Evolutionary conservation across 2,888 invertebrate species (phyloP).

Genomic region (Brachycybe producta): DNA sequence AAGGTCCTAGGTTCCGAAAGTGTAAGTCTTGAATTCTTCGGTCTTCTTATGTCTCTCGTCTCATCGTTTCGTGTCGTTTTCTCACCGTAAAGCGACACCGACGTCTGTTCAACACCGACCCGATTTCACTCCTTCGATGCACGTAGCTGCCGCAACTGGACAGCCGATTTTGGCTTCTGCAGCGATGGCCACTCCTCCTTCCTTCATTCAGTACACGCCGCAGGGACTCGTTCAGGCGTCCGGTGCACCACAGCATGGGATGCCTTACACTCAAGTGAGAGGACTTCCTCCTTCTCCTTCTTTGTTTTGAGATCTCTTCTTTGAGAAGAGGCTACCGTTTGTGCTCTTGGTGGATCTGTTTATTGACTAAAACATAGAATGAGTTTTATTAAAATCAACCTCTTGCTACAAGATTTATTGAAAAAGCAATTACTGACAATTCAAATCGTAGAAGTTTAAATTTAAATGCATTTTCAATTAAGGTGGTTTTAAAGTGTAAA

Average conservation of each 20-base stretch:
- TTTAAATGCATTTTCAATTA: too few species aligned
- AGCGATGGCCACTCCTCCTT: conserved; percentile 45
- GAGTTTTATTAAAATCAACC: too few species aligned
- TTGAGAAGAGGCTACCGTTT: too few species aligned
- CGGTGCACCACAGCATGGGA: conserved; percentile 19
- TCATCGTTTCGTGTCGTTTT: neutral
- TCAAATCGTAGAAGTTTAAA: too few species aligned
- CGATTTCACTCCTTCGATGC: conserved; percentile 38
- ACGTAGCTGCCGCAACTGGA: conserved; percentile 64
- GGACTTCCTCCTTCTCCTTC: conserved; percentile 8
- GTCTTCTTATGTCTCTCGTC: neutral
- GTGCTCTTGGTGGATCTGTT: too few species aligned
- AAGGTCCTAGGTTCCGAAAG: conserved; percentile 34
- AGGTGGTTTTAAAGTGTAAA: too few species aligned
- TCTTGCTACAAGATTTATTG: too few species aligned
- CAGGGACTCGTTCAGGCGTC: conserved; percentile 21
- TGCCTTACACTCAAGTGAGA: conserved; percentile 19
- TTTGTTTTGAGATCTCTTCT: too few species aligned
- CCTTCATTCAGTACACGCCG: conserved; percentile 23
- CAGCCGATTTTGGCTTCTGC: conserved; percentile 72
- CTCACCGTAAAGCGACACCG: conserved; percentile 17
- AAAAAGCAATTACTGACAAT: too few species aligned
- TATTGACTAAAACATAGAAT: too few species aligned
- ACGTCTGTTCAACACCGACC: conserved; percentile 24
- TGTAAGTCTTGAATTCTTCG: conserved; percentile 29